Percentiles rank a stretch among this genome's conserved stretches.
phyloP scores from a whole-genome alignment of 2,113 vertebrate genomes.

The Capreolus pygargus region DNA sequence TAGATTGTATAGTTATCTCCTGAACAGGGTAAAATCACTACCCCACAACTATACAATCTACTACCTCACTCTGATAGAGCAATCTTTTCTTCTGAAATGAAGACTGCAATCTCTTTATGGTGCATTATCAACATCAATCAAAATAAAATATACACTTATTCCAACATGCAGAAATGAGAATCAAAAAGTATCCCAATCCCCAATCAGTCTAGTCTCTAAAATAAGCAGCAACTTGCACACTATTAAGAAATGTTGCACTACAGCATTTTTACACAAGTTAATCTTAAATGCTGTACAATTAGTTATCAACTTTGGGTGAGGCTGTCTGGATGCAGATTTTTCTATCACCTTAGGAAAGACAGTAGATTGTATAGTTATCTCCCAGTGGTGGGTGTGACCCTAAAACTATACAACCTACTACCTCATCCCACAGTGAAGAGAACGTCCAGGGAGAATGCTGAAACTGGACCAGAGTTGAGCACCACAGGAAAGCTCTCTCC shows the following conservation, averaged over 20 bases:
- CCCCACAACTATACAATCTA: constrained; percentile 92
- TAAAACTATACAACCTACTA: constrained; percentile 99
- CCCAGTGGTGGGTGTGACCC: constrained; percentile 99
- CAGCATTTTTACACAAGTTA: neutral
- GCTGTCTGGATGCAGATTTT: constrained; percentile 57
- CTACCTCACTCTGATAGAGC: constrained; percentile 89
- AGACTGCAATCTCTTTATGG: neutral
- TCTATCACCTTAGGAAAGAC: constrained; percentile 95
- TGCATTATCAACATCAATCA: neutral
- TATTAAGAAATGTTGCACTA: neutral
- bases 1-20: constrained; percentile 92
- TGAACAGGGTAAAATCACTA: constrained; percentile 89
- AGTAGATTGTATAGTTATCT: constrained; percentile 99
- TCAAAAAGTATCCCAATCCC: neutral
- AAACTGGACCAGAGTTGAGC: neutral
- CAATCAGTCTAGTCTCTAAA: neutral
- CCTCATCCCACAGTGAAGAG: constrained; percentile 94
- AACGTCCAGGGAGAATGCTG: constrained; percentile 46
- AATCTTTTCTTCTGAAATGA: constrained; percentile 65
- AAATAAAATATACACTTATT: constrained; percentile 32
- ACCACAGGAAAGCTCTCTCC: constrained; percentile 18
- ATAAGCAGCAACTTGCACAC: neutral
- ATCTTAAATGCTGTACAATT: neutral
- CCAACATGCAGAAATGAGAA: neutral
- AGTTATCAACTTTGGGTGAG: neutral